These are phyloP conservation scores for Redunca redunca DNA, from an alignment of 2,113 vertebrate genomes.

Conservation along the genomic window DNA sequence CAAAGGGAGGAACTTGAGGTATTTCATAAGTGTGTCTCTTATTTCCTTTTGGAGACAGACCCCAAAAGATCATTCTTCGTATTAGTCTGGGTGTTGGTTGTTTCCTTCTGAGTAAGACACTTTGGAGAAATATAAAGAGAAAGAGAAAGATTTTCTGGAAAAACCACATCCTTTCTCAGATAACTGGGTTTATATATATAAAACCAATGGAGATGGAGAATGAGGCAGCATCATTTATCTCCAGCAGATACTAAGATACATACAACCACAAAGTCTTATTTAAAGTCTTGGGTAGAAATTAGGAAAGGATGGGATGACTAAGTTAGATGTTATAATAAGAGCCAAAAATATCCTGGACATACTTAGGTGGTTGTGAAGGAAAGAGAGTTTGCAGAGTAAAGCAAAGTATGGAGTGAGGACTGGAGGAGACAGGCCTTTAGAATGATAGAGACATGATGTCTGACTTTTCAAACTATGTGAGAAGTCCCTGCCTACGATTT, in stretches of 20 bases:
- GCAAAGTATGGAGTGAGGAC: neutral
- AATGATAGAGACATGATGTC: neutral
- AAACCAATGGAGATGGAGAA: neutral
- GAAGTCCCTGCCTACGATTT: neutral
- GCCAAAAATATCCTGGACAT: neutral
- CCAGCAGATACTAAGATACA: neutral
- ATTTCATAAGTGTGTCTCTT: neutral
- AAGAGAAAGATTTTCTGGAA: neutral
- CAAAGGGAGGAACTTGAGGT: neutral
- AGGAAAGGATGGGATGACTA: neutral
- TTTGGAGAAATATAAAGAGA: neutral
- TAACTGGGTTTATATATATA: neutral
- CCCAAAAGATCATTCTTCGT: neutral
- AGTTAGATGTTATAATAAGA: neutral
- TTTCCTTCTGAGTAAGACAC: neutral
- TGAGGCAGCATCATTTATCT: slow-evolving; percentile 12
- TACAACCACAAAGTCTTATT: neutral
- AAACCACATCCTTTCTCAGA: neutral
- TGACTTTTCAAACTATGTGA: neutral
- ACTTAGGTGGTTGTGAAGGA: neutral
- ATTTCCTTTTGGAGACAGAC: neutral
- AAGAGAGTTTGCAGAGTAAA: neutral
- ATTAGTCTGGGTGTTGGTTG: neutral
- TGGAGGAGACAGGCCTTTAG: neutral
- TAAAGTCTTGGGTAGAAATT: neutral